These are phyloP conservation scores for Homalodisca vitripennis DNA, from an alignment of 1,140 invertebrate species.

Conservation along the genomic window DNA sequence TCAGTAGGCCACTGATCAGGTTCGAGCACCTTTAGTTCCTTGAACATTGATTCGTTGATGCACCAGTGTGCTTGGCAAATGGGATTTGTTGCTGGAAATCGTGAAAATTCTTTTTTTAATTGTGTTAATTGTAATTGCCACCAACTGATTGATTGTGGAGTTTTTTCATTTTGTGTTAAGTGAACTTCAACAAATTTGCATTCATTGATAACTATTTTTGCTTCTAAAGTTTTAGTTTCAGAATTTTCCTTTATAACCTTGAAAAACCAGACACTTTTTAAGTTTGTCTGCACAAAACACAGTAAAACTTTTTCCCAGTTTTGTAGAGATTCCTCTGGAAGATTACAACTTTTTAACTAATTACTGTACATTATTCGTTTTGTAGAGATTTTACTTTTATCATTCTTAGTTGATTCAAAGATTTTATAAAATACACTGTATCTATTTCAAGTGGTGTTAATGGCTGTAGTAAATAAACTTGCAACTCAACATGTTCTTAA, in stretches of 20 bases:
- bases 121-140: neutral
- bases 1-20: neutral
- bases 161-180: neutral
- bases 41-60: neutral
- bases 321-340: no score
- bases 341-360: neutral
- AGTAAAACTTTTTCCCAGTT: no score
- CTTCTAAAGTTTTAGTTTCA: neutral
- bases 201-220: neutral
- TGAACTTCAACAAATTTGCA: neutral
- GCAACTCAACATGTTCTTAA: neutral
- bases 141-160: neutral
- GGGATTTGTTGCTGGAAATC: neutral
- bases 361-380: neutral
- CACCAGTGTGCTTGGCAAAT: neutral
- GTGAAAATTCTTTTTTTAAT: neutral
- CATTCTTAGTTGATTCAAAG: neutral
- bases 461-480: neutral
- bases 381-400: neutral
- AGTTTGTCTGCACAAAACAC: neutral
- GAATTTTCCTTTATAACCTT: neutral
- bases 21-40: neutral
- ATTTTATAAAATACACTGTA: neutral
- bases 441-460: neutral
- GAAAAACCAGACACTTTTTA: neutral